These are phyloP conservation scores for Philopotamus ludificatus DNA, from an alignment of 1,140 invertebrate species.

Conservation along the genomic window DNA sequence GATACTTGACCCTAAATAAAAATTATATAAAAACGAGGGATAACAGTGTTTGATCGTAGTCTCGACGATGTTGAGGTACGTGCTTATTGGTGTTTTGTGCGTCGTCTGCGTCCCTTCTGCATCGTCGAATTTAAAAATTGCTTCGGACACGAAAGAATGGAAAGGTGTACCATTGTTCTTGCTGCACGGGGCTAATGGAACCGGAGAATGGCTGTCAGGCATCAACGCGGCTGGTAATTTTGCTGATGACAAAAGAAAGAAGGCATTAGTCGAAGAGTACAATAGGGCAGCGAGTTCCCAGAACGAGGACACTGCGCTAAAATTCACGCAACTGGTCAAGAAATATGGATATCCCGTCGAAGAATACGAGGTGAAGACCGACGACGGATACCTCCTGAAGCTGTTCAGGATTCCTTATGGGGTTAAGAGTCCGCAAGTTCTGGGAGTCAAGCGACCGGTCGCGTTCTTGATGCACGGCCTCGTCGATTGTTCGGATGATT, in stretches of 20 bases:
- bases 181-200: not conserved
- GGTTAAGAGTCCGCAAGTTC: slow-evolving; percentile 32
- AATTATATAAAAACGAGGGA: too few relatives aligned
- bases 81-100: too few relatives aligned
- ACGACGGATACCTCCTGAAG: slow-evolving; percentile 69
- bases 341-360: slow-evolving; percentile 47
- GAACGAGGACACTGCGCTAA: slow-evolving; percentile 46
- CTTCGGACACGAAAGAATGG: too few relatives aligned
- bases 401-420: slow-evolving; percentile 62
- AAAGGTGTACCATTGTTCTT: not conserved
- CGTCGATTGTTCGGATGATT: slow-evolving; percentile 65
- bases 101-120: too few relatives aligned
- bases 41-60: too few relatives aligned
- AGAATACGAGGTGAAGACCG: slow-evolving; percentile 48
- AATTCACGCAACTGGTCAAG: slow-evolving; percentile 45
- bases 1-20: too few relatives aligned
- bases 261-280: not conserved
- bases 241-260: not conserved
- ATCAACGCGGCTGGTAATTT: too few relatives aligned
- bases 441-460: slow-evolving; percentile 43
- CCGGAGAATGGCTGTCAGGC: not conserved
- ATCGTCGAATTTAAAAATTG: too few relatives aligned
- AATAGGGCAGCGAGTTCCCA: not conserved
- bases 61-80: too few relatives aligned
- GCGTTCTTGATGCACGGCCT: slow-evolving; percentile 73